Percentiles rank a stretch among this genome's conserved stretches.
Evolutionary conservation across 2,888 invertebrate genomes (phyloP).

Genomic region (Crocallis elinguaria): DNA sequence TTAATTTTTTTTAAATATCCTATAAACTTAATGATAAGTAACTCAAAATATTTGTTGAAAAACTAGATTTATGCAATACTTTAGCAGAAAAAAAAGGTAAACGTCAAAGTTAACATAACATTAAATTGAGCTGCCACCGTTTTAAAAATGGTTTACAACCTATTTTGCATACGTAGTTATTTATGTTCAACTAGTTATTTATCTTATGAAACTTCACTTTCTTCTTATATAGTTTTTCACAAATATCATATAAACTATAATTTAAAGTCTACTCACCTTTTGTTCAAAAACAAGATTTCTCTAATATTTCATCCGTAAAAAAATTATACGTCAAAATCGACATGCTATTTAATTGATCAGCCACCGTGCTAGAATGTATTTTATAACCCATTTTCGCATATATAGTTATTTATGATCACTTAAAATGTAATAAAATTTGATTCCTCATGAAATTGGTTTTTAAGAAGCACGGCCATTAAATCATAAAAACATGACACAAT

Average conservation of each 20-base stretch:
- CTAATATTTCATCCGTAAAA: conserved; percentile 12
- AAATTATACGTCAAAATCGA: conserved; percentile 12
- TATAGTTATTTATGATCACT: conserved; percentile 50
- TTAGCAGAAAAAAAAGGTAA: too few species aligned
- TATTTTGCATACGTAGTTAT: conserved; percentile 48
- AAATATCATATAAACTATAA: too few species aligned
- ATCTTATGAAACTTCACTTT: too few species aligned
- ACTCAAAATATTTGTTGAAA: too few species aligned
- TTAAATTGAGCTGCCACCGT: background rate
- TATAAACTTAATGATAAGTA: too few species aligned
- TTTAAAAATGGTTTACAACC: background rate
- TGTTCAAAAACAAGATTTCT: conserved; percentile 10
- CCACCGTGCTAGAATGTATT: conserved; percentile 34
- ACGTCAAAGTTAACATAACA: background rate
- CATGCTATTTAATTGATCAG: conserved; percentile 26
- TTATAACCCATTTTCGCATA: conserved; percentile 52
- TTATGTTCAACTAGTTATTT: too few species aligned
- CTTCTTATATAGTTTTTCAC: too few species aligned
- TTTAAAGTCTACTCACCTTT: background rate
- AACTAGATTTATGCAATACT: background rate
- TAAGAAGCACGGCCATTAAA: conserved; percentile 39
- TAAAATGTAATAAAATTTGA: conserved; percentile 52
- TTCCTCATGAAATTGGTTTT: conserved; percentile 35
- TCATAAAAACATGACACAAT: conserved; percentile 43
- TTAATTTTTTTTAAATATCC: too few species aligned